Evolutionary conservation across 2,797 vertebrate genomes (phyloP).

Genomic region (Hoplostethus atlanticus): DNA sequence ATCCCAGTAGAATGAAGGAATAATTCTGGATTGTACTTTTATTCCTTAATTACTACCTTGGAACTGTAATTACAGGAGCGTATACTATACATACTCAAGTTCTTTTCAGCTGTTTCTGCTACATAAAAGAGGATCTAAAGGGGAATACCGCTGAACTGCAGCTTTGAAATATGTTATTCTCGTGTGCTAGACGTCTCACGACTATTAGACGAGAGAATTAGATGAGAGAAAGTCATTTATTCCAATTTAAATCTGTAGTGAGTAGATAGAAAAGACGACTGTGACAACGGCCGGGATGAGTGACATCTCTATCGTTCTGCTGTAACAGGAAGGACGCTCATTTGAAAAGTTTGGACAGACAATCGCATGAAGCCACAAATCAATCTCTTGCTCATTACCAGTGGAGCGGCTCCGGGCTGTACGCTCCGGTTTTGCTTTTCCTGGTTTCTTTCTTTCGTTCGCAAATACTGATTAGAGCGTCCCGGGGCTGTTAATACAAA

Average conservation of each 20-base stretch:
- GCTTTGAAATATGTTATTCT: background rate
- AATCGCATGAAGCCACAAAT: conserved; percentile 23
- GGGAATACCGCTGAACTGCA: background rate
- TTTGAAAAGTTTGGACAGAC: conserved; percentile 18
- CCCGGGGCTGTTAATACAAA: background rate
- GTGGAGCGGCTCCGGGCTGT: conserved; percentile 35
- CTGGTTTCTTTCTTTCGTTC: conserved; percentile 22
- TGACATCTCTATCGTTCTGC: background rate
- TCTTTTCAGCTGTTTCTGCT: conserved; percentile 17
- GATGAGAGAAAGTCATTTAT: background rate
- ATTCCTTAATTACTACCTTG: conserved; percentile 57
- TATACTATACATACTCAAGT: conserved; percentile 28
- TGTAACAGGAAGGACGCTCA: conserved; percentile 7
- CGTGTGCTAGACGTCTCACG: background rate
- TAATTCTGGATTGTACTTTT: conserved; percentile 49
- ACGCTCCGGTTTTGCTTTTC: conserved; percentile 14
- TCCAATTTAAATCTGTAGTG: background rate
- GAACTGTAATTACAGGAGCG: conserved; percentile 51
- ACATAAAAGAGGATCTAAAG: conserved; percentile 14
- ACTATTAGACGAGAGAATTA: no score
- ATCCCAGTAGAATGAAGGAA: conserved; percentile 34
- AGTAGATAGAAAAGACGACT: conserved; percentile 21
- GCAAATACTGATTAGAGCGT: conserved; percentile 27
- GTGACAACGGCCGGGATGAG: conserved; percentile 20
- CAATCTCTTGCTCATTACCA: conserved; percentile 40